Evolutionary conservation across 2,797 vertebrate genomes (phyloP).

Genomic region (Coluber constrictor): DNA sequence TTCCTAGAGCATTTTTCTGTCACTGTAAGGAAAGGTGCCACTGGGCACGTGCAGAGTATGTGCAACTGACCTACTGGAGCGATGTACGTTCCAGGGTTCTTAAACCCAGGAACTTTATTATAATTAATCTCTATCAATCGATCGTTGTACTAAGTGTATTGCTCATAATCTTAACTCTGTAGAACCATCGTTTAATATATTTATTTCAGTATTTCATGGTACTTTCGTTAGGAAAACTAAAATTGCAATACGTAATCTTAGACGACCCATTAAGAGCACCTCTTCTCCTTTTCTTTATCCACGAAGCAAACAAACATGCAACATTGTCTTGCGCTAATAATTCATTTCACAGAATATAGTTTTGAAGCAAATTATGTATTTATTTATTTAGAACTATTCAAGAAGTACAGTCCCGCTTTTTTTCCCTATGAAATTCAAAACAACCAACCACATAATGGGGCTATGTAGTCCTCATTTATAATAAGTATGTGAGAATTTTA

Average conservation of each 20-base stretch:
- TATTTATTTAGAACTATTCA: not conserved
- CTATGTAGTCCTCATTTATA: not conserved
- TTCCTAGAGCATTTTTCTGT: slow-evolving; percentile 7
- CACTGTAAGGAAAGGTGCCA: not conserved
- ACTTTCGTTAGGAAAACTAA: not conserved
- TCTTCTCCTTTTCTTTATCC: not conserved
- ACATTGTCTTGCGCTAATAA: not conserved
- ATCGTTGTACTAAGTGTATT: not conserved
- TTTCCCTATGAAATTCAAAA: not conserved
- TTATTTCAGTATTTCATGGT: not conserved
- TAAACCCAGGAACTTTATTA: not conserved
- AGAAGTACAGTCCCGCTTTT: not conserved
- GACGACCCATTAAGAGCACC: not conserved
- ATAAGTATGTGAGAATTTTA: not conserved
- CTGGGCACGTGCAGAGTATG: not conserved
- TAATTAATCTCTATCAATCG: not conserved
- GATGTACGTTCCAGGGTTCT: not conserved
- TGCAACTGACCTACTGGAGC: not conserved
- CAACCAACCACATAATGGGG: not conserved
- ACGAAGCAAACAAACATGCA: not conserved
- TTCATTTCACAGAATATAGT: not conserved
- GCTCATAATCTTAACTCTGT: not conserved
- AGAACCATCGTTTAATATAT: not conserved
- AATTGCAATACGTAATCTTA: not conserved
- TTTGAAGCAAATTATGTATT: not conserved